Base-by-base conservation (phyloP, 2,113 vertebrate species). In the Rhinolophus sinicus region DNA sequence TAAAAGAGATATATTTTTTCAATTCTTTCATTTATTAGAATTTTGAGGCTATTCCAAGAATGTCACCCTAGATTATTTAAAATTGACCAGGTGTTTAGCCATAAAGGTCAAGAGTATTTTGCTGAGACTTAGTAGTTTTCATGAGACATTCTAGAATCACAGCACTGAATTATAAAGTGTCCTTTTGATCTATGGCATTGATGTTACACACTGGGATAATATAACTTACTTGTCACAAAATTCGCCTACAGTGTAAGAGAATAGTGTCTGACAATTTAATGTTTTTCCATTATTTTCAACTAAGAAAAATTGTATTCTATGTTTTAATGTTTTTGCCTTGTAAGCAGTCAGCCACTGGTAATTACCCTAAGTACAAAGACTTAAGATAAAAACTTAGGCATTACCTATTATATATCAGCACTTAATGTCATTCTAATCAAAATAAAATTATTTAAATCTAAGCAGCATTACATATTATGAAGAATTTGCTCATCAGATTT, bases 71-170 rank as follows among this genome's bases (percentile, higher is more conserved):
- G 38, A 95, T 95, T 95, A 88, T 72, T 96, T 93, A 72, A 96
- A 96, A 87, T 38, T 91, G 69, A 92, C 82, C 69, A 95, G 54
- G 50, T 88, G 44, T 94, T 96, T 93, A 87, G 40, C 19, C n/a
- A 95, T 70, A 93, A 90, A 96, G 73, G 64, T 97, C 90, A 96
- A 93, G 26, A 72, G 58, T 93, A 60, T 95, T 96, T 94, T 89
- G 40, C 60, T 94, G 62, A 95, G 67, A 92, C 40, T 69, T 87
- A 65, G 78, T 72, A 90, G 72, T 82, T 93, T 97, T 93, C 76
- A 62, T 64, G 77, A 95, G 44, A 90, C 62, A 88, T 75, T 77
- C 26, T 69, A 64, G 47, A 94, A 94, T 76, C 81, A 75, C 2
- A 94, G 52, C 47, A 58, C 28, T 93, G 75, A 88, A 67, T 89